Conservation (phyloP, 1,140 invertebrate genomes). For the Rhagoletis pomonella region DNA sequence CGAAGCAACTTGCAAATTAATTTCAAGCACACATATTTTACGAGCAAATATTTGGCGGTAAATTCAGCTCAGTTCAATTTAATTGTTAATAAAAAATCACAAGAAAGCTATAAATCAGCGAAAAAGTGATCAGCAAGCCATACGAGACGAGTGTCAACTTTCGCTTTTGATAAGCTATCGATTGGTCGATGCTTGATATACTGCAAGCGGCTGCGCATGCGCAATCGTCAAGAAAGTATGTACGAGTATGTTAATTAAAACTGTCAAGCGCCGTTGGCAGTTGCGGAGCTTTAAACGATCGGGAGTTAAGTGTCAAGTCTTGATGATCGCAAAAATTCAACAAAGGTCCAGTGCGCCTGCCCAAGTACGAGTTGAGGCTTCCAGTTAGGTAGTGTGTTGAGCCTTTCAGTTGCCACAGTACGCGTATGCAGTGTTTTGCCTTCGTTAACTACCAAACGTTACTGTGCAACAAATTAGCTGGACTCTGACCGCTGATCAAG, state of each 20-base stretch:
- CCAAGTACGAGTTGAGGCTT: neutral
- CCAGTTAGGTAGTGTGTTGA: neutral
- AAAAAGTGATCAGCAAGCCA: neutral
- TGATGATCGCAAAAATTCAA: no score
- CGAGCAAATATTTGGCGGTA: neutral
- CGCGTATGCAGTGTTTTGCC: neutral
- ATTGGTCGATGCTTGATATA: neutral
- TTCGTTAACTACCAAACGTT: neutral
- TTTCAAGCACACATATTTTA: neutral
- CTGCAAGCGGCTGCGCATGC: conserved; percentile 1
- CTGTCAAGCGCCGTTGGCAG: neutral
- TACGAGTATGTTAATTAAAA: conserved; percentile 17
- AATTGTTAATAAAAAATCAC: conserved; percentile 13
- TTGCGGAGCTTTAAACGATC: no score
- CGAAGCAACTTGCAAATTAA: neutral
- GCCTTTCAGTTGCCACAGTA: neutral
- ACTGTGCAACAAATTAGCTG: neutral
- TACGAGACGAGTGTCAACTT: neutral
- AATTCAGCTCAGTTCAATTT: conserved; percentile 8
- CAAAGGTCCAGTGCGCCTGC: no score
- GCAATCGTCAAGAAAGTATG: neutral
- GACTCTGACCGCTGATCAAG: neutral
- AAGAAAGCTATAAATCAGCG: neutral
- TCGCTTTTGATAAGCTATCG: conserved; percentile 39
- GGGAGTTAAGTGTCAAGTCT: neutral